Percentiles rank a stretch among this genome's conserved stretches.
Evolutionary conservation across 2,797 vertebrate genomes (phyloP).

Genomic region (Lepilemur septentrionalis): DNA sequence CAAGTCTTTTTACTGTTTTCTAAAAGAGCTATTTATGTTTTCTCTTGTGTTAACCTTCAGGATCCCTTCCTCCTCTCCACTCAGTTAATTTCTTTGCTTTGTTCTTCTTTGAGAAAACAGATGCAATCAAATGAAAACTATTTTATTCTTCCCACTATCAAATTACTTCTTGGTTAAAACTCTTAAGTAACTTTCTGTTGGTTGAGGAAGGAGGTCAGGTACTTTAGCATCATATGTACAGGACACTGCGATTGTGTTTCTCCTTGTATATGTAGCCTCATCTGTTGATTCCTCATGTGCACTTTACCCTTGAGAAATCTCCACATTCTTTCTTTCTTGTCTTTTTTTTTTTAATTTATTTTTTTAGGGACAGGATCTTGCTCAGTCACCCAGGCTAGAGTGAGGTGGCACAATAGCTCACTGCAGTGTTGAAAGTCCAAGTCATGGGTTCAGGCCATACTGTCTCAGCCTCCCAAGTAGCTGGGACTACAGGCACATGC

Average conservation of each 20-base stretch:
- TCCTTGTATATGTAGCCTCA: neutral
- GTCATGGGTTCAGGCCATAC: neutral
- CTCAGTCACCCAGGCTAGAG: neutral
- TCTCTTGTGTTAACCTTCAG: neutral
- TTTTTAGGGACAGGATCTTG: neutral
- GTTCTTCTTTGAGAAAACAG: neutral
- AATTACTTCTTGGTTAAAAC: neutral
- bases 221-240: neutral
- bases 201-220: neutral
- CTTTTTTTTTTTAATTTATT: neutral
- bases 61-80: neutral
- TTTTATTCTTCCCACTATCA: neutral
- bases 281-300: neutral
- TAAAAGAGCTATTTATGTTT: neutral
- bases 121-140: neutral
- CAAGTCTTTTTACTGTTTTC: neutral
- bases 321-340: neutral
- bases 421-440: neutral
- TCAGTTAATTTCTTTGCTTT: neutral
- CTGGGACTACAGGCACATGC: neutral
- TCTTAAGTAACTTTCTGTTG: neutral
- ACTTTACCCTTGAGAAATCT: neutral
- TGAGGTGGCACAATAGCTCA: neutral
- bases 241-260: neutral
- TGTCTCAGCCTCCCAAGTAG: neutral